These are phyloP conservation scores for Himalopsyche phryganea DNA, from an alignment of 1,140 invertebrate species.

Conservation along the genomic window DNA sequence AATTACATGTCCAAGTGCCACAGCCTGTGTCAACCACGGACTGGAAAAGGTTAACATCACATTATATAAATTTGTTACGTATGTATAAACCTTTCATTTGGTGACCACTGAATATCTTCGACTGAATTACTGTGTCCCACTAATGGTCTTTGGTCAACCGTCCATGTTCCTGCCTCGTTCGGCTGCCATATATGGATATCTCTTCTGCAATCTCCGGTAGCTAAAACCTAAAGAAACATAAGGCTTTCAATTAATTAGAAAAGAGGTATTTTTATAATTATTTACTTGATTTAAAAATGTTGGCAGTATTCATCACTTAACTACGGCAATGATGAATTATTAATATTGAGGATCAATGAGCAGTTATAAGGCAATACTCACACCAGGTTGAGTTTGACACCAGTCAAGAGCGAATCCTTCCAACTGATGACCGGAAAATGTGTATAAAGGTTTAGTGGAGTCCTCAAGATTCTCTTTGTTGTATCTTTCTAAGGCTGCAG, in stretches of 20 bases:
- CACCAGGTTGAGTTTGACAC: constrained; percentile 75
- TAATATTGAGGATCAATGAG: no score
- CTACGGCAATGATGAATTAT: no score
- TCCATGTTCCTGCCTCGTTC: constrained; percentile 71
- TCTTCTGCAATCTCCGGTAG: constrained; percentile 86
- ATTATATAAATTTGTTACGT: no score
- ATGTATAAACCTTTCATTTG: constrained; percentile 71
- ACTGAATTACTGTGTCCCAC: constrained; percentile 88
- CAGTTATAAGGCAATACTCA: constrained; percentile 45
- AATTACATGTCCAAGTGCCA: no score
- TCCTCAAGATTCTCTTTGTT: constrained; percentile 57
- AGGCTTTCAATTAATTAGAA: background rate
- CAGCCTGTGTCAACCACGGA: no score
- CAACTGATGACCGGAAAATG: constrained; percentile 84
- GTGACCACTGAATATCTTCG: constrained; percentile 99
- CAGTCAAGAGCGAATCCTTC: constrained; percentile 97
- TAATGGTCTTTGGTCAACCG: constrained; percentile 84
- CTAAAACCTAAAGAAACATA: constrained; percentile 60
- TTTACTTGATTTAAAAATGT: no score
- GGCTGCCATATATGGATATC: constrained; percentile 94
- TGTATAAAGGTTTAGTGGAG: constrained; percentile 69
- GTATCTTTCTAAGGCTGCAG: constrained; percentile 57
- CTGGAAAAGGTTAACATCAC: no score
- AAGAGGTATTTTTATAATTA: background rate
- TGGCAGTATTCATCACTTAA: no score